Base-by-base conservation (phyloP, 2,797 vertebrate species). In the Taeniopygia guttata region DNA sequence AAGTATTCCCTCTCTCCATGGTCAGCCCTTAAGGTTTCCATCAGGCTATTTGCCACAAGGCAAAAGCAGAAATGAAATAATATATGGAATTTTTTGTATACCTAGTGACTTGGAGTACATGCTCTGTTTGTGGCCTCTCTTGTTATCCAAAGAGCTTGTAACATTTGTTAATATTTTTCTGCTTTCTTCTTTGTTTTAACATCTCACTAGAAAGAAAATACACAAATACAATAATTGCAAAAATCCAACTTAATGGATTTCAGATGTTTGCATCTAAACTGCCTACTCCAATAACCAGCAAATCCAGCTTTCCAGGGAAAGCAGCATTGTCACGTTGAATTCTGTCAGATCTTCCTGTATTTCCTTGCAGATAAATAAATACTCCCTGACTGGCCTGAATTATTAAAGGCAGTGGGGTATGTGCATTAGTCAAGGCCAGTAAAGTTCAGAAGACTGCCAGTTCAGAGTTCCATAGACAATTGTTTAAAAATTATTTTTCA, bases 281-380 rank as follows among this genome's bases (percentile, higher is more conserved):
- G 54, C 43, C 13, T 72, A 60, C 29, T 79, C 48, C 70, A 59
- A 46, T 26, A 77, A 45, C 38, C 48, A 91, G 48, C 43, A 79
- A 93, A 84, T 49, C 66, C 79, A 70, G 40, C 42, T 82, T 91
- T 63, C 59, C 82, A 80, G 45, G 26, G 32, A 69, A 73, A 72
- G 80, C 67, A 89, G 87, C 49, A 38, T 38, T 88, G 80, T 74
- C 90, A 73, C 2, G 0, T 49, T 93, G 63, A 81, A 96, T 93
- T 54, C 68, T 73, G 54, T 85, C 75, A 90, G 58, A 70, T 77
- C 69, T 55, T 90, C 51, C 58, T 64, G 1, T 80, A 56, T 75
- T 89, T 94, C 84, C 48, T 67, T 80, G 55, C 11, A 59, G 74
- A 83, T 60, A 94, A 87, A 91, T 32, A 92, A 87, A 88, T 74